phyloP scores from a whole-genome alignment of 2,113 vertebrate genomes.

The Nematolebias whitei region DNA sequence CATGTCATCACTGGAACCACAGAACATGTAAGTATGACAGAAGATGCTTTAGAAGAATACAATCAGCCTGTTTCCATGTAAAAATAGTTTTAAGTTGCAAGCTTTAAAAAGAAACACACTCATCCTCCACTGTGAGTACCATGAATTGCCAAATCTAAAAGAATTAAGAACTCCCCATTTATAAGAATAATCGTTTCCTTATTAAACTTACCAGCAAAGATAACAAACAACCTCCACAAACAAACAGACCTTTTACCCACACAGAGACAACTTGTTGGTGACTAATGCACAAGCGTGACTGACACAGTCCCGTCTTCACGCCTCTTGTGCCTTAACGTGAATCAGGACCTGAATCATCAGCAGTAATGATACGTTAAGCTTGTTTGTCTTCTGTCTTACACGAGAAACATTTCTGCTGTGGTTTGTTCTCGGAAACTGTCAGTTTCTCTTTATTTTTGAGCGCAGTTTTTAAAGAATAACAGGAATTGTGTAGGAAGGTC shows the following conservation, averaged over 20 bases:
- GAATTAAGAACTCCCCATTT: slow-evolving; percentile 26
- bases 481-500: no score
- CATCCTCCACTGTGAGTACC: slow-evolving; percentile 1
- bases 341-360: slow-evolving; percentile 67
- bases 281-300: slow-evolving; percentile 55
- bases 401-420: slow-evolving; percentile 37
- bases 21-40: slow-evolving; percentile 89
- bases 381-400: slow-evolving; percentile 43
- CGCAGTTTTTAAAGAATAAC: background rate
- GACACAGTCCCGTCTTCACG: slow-evolving; percentile 38
- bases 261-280: slow-evolving; percentile 41
- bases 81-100: background rate
- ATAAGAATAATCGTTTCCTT: slow-evolving; percentile 13
- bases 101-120: background rate
- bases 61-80: background rate
- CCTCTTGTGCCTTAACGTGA: slow-evolving; percentile 50
- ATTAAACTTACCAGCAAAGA: background rate
- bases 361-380: slow-evolving; percentile 47
- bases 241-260: slow-evolving; percentile 32
- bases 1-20: slow-evolving; percentile 98
- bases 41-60: background rate
- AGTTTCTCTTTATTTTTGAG: slow-evolving; percentile 1
- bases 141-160: slow-evolving; percentile 4
- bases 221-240: slow-evolving; percentile 26
- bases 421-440: background rate